Evolutionary conservation across 30 jellyfish, hydroid and myxozoan genomes (phyloP).

Genomic region (Nemopilema nomurai): DNA sequence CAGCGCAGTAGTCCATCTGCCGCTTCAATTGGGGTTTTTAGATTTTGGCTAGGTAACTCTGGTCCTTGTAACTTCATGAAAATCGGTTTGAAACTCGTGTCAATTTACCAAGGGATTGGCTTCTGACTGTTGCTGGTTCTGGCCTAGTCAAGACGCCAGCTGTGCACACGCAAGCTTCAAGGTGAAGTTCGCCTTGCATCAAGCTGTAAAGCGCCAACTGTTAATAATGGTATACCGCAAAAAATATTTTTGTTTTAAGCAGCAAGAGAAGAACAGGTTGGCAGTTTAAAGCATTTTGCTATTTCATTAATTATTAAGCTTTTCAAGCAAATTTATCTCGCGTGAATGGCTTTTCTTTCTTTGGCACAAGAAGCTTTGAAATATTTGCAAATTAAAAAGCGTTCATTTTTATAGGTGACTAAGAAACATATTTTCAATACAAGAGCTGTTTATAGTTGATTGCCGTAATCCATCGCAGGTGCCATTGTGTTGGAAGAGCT

Average conservation of each 20-base stretch:
- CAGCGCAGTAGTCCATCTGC: too few species aligned
- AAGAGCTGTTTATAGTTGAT: background rate
- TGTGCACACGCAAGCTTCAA: background rate
- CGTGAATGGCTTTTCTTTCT: background rate
- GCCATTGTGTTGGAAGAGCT: background rate
- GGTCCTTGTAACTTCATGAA: too few species aligned
- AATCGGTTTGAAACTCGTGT: too few species aligned
- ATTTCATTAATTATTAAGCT: conserved; percentile 21
- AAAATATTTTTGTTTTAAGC: conserved; percentile 9
- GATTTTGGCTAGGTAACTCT: too few species aligned
- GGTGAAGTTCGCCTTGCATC: background rate
- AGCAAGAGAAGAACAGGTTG: conserved; percentile 46
- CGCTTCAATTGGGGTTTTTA: too few species aligned
- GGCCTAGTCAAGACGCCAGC: background rate
- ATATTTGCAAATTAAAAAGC: background rate
- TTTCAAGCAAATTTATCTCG: background rate
- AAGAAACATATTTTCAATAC: background rate
- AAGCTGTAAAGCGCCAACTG: background rate
- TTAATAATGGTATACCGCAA: background rate
- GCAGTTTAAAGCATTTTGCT: conserved; percentile 13
- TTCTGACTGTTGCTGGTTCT: too few species aligned
- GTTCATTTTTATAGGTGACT: background rate
- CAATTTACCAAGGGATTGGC: too few species aligned
- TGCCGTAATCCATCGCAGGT: background rate
- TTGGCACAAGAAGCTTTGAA: background rate